Base-by-base conservation (phyloP, 2,113 vertebrate genomes). In the Regulus satrapa region DNA sequence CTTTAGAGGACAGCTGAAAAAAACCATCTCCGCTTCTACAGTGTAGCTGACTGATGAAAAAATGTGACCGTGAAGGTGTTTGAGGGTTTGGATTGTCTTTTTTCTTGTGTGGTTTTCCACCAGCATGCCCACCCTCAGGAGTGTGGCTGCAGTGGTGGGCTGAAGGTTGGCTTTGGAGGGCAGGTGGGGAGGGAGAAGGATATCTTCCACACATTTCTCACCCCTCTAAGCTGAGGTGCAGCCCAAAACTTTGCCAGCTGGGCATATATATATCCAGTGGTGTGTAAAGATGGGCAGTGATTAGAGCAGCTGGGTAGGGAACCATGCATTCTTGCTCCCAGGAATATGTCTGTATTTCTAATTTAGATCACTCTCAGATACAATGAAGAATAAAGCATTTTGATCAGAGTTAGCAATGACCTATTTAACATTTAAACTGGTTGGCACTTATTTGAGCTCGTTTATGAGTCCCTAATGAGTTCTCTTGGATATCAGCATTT, bases 371-470 rank as follows among this genome's bases (percentile, higher is more conserved):
- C 59, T 93, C 73, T 88, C 6, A 1, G 85, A 92, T 94, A 92
- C 79, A 91, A 84, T 80, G 91, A 95, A 93, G 95, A 96, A 91
- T 83, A 92, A 94, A 93, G 76, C 83, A 95, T 97, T 98, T 97
- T 94, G 93, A 96, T 95, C 89, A 74, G 79, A 74, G 89, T 82
- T 96, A 95, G 89, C 1, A 0, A 69, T 94, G 98, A 97, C 96
- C 97, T 97, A 95, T 97, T 97, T 97, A 95, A 94, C 94, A 97
- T 95, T 96, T 92, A 94, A 96, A 97, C 96, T 97, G 96, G 97
- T 96, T 97, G 94, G 95, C 96, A 97, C 96, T 97, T 97, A 97
- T 59, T 97, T 97, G 69, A 97, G 90, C 86, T 95, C 88, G 0
- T 94, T 93, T 94, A 91, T 92, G 92, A 94, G 92, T 86, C 85